Base-by-base conservation (phyloP, 2,888 invertebrate genomes). In the Acleris literana region DNA sequence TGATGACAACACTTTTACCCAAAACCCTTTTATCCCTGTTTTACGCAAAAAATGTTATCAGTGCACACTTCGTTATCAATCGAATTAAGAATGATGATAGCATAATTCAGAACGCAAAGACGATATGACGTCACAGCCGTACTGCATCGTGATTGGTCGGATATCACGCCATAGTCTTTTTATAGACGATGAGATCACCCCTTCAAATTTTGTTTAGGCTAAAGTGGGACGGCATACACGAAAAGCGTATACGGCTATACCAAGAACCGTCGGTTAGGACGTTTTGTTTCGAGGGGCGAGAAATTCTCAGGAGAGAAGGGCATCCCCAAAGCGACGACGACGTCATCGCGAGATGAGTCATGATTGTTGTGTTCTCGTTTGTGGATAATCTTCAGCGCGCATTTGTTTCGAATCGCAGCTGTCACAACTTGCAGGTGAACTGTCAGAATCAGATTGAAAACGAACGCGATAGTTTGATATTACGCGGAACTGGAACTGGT, bases 291-390 rank as follows among this genome's bases (percentile, higher is more conserved):
- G 70, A 68, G 59, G 63, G 66, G 56, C 69, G 48, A 76, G 74
- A 82, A 86, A 82, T 86, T 87, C 84, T 85, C 72, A 79, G 78
- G 86, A 90, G 86, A 90, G 87, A 88, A 90, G 91, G 92, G 91
- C 89, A 91, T 91, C 91, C 91, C 92, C 91, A 85, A 88, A 86
- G 82, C 76, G 80, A 81, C 72, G 79, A 76, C 77, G 79, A 91
- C 88, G 88, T 89, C 88, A 88, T 78, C 81, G 75, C 65, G 76
- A 79, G 87, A 88, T 90, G 89, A 89, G 77, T 91, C 92, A 92
- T 84, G 86, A 86, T 84, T 92, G 91, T 91, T 91, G 85, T 88
- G 84, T 77, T 85, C 82, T 80, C 77, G 81, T 79, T 84, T 75
- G 76, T 81, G 78, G 75, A 74, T 82, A 80, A 83, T 82, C 80